Evolutionary conservation across 2,113 vertebrate species (phyloP).

Genomic region (Takifugu bimaculatus): DNA sequence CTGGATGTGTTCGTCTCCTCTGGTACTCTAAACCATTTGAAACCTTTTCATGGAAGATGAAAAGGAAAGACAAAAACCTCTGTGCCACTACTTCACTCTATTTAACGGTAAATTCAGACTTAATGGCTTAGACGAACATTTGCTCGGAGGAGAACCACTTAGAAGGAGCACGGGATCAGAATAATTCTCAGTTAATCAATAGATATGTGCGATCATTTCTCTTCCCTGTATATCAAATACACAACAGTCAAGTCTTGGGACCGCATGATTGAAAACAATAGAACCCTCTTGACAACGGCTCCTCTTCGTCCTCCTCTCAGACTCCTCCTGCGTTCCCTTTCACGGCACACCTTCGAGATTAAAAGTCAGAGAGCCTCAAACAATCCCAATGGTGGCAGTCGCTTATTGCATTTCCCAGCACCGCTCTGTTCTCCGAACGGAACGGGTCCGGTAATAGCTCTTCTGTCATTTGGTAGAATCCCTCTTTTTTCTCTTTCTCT

Average conservation of each 20-base stretch:
- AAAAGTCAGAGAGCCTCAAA: conserved; percentile 45
- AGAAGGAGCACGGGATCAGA: no score
- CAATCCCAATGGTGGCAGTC: conserved; percentile 21
- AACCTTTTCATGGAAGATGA: background rate
- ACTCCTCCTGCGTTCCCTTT: conserved; percentile 13
- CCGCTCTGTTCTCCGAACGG: conserved; percentile 37
- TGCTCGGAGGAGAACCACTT: background rate
- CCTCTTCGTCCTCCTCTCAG: conserved; percentile 15
- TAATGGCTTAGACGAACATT: background rate
- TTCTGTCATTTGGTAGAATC: conserved; percentile 57
- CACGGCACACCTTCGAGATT: conserved; percentile 32
- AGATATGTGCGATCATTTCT: background rate
- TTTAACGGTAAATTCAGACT: background rate
- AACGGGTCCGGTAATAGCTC: conserved; percentile 55
- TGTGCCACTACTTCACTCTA: background rate
- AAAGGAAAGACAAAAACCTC: background rate
- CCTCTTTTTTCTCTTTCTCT: conserved; percentile 22
- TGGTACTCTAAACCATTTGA: background rate
- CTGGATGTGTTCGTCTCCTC: background rate
- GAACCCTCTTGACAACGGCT: conserved; percentile 1
- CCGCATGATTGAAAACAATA: conserved; percentile 21
- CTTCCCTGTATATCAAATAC: background rate
- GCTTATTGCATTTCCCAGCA: conserved; percentile 52
- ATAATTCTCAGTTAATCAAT: no score
- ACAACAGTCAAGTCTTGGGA: background rate